phyloP scores from a whole-genome alignment of 1,140 invertebrate genomes.

The Nymphalis io region DNA sequence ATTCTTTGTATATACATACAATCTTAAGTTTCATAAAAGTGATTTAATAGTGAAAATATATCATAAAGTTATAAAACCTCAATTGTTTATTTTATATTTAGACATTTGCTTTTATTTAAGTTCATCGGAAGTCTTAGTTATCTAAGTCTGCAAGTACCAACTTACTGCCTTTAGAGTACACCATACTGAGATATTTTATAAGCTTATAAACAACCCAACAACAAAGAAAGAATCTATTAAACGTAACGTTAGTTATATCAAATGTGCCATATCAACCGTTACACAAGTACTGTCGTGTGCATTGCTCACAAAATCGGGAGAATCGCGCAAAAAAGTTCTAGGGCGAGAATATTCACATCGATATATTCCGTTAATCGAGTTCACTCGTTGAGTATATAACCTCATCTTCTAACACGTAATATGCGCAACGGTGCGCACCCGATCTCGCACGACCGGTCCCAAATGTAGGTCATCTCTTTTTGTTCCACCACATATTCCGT shows the following conservation, averaged over 20 bases:
- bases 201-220: neutral
- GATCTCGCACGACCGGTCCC: slow-evolving; percentile 77
- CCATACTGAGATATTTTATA: neutral
- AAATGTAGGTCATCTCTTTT: slow-evolving; percentile 81
- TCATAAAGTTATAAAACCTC: no score
- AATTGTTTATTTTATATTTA: slow-evolving; percentile 5
- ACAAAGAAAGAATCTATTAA: neutral
- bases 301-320: slow-evolving; percentile 58
- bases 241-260: neutral
- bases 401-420: slow-evolving; percentile 75
- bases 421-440: slow-evolving; percentile 72
- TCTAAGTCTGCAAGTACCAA: slow-evolving; percentile 53
- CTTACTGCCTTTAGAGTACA: slow-evolving; percentile 38
- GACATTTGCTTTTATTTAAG: slow-evolving; percentile 37
- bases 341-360: slow-evolving; percentile 79
- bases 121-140: slow-evolving; percentile 54
- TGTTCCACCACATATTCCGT: slow-evolving; percentile 79
- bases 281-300: neutral
- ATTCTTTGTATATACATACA: no score
- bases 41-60: no score
- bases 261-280: neutral
- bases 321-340: slow-evolving; percentile 69
- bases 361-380: slow-evolving; percentile 65
- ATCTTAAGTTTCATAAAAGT: no score
- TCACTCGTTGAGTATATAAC: slow-evolving; percentile 64